Evolutionary conservation across 2,113 vertebrate genomes (phyloP), one percentile per base, ranked within the genome.

Genomic region (Callionymus lyra): DNA sequence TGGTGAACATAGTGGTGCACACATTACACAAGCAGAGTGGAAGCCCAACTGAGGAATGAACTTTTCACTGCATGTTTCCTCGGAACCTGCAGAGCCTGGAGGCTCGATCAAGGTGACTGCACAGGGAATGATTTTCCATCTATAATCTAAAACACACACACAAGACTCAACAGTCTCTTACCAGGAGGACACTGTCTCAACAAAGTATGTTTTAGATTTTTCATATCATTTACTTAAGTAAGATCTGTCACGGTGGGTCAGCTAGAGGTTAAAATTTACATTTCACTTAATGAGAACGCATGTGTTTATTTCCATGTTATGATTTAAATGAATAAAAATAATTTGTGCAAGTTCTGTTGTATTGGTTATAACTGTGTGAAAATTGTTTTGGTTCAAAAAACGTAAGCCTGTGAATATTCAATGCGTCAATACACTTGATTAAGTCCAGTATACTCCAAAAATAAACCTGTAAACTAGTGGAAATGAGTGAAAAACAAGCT

Each of bases 71-170:
- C 13, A n/a, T 48, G 35, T 66, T 70, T 61, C 39, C 36, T 46
- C 63, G 14, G 34, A 53, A 34, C 11, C 14, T 14, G 16, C 15
- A 47, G 21, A 15, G 50, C 55, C 64, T 6, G n/a, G 33, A 58
- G 59, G 41, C 38, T 53, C 33, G 47, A 61, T 73, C 52, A 79
- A 74, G 76, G 74, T 81, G 70, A 77, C 59, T 59, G 65, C 53
- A 49, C 53, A 63, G 36, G 47, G 50, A 71, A 53, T 55, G 36
- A 56, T 45, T 68, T 73, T 70, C 69, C 57, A 60, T 58, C 50
- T 62, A 53, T 79, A 76, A 76, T 76, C 74, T 66, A 63, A 63
- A 74, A 69, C 59, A 68, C 62, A 76, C 53, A 67, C 54, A 21
- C 16, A 12, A 10, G 9, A 27, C 41, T 17, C 18, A 38, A 33